Base-by-base conservation (phyloP, 2,113 vertebrate species). In the Climacteris rufus region DNA sequence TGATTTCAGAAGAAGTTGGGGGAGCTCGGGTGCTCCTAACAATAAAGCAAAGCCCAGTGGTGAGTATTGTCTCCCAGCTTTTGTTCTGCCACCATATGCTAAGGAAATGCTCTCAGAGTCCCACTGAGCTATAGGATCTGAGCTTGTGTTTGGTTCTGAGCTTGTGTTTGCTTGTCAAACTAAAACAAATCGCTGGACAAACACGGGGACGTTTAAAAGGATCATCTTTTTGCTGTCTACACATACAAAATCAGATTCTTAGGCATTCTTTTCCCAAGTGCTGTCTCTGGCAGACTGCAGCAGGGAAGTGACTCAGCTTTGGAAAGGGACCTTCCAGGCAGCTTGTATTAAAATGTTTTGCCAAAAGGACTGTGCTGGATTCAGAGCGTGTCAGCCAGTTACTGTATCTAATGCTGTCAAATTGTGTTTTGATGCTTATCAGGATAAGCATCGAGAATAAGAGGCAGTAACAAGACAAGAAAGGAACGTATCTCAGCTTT, bases 291-390 rank as follows among this genome's bases (percentile, higher is more conserved):
- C 81, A 42, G 82, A 50, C 89, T 84, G 59, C 91, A 80, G 60
- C 31, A 33, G 90, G 75, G 85, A 97, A 94, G 74, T 97, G 97
- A 97, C 92, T 97, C 96, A 95, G 94, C 93, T 91, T 81, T 85
- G 83, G 71, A 85, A 85, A 72, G 0, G 2, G 90, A 84, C 64
- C 90, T 97, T 96, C 82, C 93, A 94, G 90, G 84, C 95, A 96
- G 93, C 89, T 94, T 77, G 63, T 79, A 53, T 75, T 80, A 61
- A 95, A 93, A 80, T 33, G 71, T 84, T 83, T 94, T 96, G 82
- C 78, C 89, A 57, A 75, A 88, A 91, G 78, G 61, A 66, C 84
- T 85, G 61, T 60, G 72, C 87, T 94, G 70, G 59, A 96, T 91
- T 90, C 69, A 68, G 92, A 91, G 59, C 54, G 13, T n/a, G 72